Conservation (phyloP, 2,113 vertebrate species). For the Cololabis saira region DNA sequence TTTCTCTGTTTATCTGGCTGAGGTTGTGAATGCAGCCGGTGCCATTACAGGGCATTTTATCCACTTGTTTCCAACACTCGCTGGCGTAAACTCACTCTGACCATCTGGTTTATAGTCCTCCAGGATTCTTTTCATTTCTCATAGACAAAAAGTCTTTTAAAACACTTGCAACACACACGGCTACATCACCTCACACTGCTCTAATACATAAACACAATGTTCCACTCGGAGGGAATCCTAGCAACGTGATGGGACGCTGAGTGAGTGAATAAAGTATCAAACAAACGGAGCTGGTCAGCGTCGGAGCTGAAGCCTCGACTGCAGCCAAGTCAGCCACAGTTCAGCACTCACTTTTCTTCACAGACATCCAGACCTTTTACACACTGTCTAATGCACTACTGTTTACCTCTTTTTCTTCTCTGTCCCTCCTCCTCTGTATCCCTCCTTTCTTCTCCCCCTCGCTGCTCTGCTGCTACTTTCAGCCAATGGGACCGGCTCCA, state of each 20-base stretch:
- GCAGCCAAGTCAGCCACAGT: conserved; percentile 50
- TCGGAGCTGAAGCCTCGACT: conserved; percentile 14
- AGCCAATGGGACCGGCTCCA: conserved; percentile 96
- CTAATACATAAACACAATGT: conserved; percentile 64
- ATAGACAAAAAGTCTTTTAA: conserved; percentile 62
- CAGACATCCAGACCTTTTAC: not conserved
- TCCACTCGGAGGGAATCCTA: conserved; percentile 60
- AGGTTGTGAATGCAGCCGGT: conserved; percentile 44
- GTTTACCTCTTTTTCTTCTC: not conserved
- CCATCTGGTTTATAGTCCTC: conserved; percentile 70
- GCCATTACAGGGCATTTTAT: conserved; percentile 50
- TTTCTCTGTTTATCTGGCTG: conserved; percentile 32
- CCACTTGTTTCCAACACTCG: conserved; percentile 38
- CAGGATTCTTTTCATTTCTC: conserved; percentile 62
- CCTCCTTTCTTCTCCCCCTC: not conserved
- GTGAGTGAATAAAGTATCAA: conserved; percentile 47
- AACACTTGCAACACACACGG: conserved; percentile 44
- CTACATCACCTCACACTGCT: conserved; percentile 55
- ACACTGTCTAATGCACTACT: conserved; percentile 41
- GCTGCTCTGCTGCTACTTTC: conserved; percentile 45
- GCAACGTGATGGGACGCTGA: conserved; percentile 64
- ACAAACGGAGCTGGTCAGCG: conserved; percentile 35
- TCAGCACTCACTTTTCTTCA: conserved; percentile 46
- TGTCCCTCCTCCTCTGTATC: not conserved
- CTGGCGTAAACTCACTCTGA: conserved; percentile 50